Conservation (phyloP, 1,140 invertebrate species). For the Scaptomyza montana region DNA sequence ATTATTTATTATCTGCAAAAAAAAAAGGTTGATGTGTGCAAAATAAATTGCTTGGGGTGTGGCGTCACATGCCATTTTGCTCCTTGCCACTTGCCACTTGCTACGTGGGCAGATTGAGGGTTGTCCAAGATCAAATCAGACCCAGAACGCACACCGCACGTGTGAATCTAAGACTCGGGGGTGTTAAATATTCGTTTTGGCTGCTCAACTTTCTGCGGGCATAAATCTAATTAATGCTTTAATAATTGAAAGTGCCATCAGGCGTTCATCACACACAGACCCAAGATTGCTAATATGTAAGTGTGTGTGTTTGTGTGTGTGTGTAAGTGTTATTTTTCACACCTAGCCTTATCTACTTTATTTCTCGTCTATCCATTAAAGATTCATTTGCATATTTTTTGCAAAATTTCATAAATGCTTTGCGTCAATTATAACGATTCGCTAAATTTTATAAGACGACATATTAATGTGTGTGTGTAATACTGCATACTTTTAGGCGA, state of each 20-base stretch:
- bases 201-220: slow-evolving; percentile 19
- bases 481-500: slow-evolving; percentile 22
- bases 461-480: slow-evolving; percentile 1
- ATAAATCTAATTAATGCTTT: slow-evolving; percentile 71
- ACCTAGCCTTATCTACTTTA: not conserved
- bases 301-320: not conserved
- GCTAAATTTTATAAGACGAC: slow-evolving; percentile 41
- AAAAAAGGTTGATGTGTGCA: slow-evolving; percentile 15
- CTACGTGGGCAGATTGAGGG: not conserved
- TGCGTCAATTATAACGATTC: slow-evolving; percentile 43
- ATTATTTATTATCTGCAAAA: slow-evolving; percentile 29
- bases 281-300: not conserved
- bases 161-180: slow-evolving; percentile 44
- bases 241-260: slow-evolving; percentile 60
- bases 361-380: slow-evolving; percentile 46
- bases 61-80: not conserved
- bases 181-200: slow-evolving; percentile 25
- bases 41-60: slow-evolving; percentile 17
- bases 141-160: slow-evolving; percentile 29
- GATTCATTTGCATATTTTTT: slow-evolving; percentile 61
- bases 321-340: not conserved
- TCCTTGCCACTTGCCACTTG: slow-evolving; percentile 18
- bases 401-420: slow-evolving; percentile 48
- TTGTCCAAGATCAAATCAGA: slow-evolving; percentile 25
- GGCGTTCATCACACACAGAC: slow-evolving; percentile 6